These are phyloP conservation scores for Picus viridis DNA, from an alignment of 2,797 vertebrate genomes.

Conservation along the genomic window DNA sequence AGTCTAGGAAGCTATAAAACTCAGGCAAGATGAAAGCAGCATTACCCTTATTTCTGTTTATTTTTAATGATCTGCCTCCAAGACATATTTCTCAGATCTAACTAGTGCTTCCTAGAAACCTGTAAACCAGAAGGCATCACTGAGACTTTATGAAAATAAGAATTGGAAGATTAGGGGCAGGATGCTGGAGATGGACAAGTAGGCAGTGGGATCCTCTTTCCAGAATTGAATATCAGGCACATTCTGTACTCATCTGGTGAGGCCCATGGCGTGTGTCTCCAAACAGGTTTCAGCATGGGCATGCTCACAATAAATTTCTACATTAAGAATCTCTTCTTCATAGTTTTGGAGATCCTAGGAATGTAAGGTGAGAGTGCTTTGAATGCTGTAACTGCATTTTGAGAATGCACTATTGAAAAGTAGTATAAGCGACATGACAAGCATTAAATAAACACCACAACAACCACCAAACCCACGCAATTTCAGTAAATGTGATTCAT, in stretches of 20 bases:
- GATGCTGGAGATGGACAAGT: background rate
- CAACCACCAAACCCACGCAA: accelerated
- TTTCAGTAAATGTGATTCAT: background rate
- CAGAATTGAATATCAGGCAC: background rate
- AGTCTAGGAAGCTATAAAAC: background rate
- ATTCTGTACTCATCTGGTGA: background rate
- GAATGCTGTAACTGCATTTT: background rate
- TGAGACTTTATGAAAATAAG: background rate
- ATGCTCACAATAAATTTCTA: background rate
- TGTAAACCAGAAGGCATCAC: background rate
- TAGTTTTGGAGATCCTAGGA: background rate
- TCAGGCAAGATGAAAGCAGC: background rate
- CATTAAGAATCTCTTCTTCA: background rate
- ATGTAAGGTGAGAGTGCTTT: background rate
- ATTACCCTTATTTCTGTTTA: background rate
- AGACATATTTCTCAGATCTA: background rate
- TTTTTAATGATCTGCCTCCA: background rate
- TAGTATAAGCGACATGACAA: background rate
- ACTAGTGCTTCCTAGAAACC: background rate
- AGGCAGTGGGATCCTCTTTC: background rate
- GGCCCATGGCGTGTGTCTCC: accelerated
- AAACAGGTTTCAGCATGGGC: background rate
- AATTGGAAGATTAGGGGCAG: background rate
- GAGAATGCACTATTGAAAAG: background rate
- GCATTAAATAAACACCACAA: background rate